Base-by-base conservation (phyloP, 2,113 vertebrate species). In the Hippocampus comes region DNA sequence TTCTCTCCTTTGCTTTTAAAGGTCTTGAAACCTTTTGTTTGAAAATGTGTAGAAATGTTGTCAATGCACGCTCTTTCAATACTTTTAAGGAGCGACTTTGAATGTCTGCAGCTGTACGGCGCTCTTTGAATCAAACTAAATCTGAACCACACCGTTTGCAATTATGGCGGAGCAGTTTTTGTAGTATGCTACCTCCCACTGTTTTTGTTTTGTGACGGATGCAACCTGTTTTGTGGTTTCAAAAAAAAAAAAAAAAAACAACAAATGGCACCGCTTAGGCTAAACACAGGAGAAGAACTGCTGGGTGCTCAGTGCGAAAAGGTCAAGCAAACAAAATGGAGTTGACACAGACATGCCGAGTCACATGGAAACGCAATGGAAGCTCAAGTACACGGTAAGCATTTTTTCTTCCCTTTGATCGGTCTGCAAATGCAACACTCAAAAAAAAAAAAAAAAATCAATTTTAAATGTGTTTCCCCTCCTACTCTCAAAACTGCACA, bases 301-400 rank as follows among this genome's bases (percentile, higher is more conserved):
- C 53, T 60, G 72, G 20, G 56, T 21, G 61, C 34, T 79, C 67
- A 64, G 68, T 61, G 80, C 11, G 61, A 78, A 70, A 81, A 82
- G 85, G 78, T 83, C 80, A 81, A 55, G 73, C 9, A 81, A 82
- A 82, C 64, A 67, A 82, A 78, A 79, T 75, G 49, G 69, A 79
- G 75, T 78, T 63, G 61, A 74, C 49, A 41, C 63, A 78, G 70
- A 78, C 73, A 68, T 51, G 72, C 63, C 14, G 27, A 78, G 57
- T 80, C 74, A 71, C 59, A 65, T 68, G 84, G 68, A 80, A 74
- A 63, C 49, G 15, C 72, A 69, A 72, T 75, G 67, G 75, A 72
- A 68, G 71, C 56, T 68, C 84, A 78, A 56, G 21, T 23, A 56
- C n/a, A 11, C 48, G 6, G 15, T 14, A 46, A 46, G 43, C 12